These are phyloP conservation scores for Sternarchorhynchus goeldii DNA, from an alignment of 2,797 vertebrate genomes.

Conservation along the genomic window DNA sequence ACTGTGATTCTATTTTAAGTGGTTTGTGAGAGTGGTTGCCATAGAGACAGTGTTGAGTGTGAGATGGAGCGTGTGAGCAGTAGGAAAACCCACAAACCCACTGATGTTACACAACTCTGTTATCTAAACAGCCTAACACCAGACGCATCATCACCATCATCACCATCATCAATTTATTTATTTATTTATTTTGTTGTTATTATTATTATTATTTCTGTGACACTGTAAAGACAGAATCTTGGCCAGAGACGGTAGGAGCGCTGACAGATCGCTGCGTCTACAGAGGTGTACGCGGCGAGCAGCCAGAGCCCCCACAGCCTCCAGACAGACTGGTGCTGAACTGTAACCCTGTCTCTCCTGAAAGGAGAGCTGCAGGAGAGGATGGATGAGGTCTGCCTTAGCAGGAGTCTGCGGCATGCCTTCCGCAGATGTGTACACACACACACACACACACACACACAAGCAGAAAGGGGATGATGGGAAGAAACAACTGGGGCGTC, in stretches of 20 bases:
- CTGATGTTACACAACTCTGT: conserved; percentile 60
- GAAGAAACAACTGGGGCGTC: conserved; percentile 40
- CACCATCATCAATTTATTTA: neutral
- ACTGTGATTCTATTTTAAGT: conserved; percentile 53
- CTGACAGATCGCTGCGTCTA: neutral
- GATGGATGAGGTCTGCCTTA: too few relatives aligned
- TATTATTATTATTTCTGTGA: neutral
- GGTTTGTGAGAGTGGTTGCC: conserved; percentile 60
- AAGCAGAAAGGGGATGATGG: neutral
- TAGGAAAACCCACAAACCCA: conserved; percentile 63
- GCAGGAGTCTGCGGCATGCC: too few relatives aligned
- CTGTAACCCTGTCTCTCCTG: too few relatives aligned
- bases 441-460: neutral
- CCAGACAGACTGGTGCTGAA: too few relatives aligned
- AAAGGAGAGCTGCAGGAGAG: too few relatives aligned
- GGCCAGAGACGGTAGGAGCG: neutral
- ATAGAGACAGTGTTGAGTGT: conserved; percentile 51
- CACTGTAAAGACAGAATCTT: neutral
- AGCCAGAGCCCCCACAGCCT: too few relatives aligned
- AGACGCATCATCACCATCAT: conserved; percentile 29
- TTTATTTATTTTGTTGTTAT: neutral
- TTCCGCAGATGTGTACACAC: too few relatives aligned
- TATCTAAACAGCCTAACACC: conserved; percentile 56
- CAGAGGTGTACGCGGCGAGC: too few relatives aligned
- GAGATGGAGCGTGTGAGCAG: conserved; percentile 28